These are phyloP conservation scores for Procavia capensis DNA, from an alignment of 2,113 vertebrate genomes.

Conservation along the genomic window DNA sequence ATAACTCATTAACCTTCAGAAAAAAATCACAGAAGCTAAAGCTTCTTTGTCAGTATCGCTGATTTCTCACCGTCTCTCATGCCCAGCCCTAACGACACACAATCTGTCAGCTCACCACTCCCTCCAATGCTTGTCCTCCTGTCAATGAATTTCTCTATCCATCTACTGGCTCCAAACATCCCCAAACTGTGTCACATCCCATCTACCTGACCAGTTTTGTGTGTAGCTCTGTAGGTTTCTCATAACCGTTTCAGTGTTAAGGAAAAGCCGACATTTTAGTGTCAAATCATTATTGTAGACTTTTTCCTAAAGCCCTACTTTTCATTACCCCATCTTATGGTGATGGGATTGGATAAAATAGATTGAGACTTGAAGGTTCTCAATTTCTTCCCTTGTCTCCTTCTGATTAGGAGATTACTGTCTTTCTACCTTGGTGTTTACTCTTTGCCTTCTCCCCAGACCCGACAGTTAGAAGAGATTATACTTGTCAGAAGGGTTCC, in stretches of 20 bases:
- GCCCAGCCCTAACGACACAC: neutral
- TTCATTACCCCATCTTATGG: neutral
- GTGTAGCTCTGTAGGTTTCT: neutral
- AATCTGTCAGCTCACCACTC: neutral
- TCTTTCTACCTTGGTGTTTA: neutral
- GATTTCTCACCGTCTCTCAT: neutral
- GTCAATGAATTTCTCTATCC: neutral
- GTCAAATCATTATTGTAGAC: neutral
- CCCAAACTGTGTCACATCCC: neutral
- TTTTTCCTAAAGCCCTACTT: neutral
- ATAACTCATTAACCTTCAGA: slow-evolving; percentile 54
- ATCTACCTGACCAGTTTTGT: neutral
- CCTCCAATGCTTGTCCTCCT: neutral
- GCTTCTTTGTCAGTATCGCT: neutral
- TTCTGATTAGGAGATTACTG: neutral
- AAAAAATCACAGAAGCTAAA: slow-evolving; percentile 55
- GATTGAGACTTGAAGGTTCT: slow-evolving; percentile 5
- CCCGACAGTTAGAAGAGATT: neutral
- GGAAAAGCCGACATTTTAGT: neutral
- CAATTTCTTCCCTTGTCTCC: neutral
- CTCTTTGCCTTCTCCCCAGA: neutral
- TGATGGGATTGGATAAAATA: neutral
- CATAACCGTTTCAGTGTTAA: neutral
- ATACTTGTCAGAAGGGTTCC: neutral
- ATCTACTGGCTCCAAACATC: neutral